Conservation (phyloP, 2,113 vertebrate species). For the Halichoeres trimaculatus region DNA sequence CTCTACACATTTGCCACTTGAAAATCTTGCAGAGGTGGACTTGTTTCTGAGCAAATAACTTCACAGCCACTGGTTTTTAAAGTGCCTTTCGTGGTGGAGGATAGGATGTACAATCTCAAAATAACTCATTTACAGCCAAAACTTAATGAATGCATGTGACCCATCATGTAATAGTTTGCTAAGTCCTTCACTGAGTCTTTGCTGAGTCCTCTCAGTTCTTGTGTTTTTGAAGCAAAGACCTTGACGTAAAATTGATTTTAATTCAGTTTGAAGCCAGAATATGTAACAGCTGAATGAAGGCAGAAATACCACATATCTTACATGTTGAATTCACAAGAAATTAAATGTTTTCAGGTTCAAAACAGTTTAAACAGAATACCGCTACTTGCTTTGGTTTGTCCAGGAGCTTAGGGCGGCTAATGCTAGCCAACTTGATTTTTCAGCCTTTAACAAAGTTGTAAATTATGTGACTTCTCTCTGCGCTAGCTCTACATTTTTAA, state of each 20-base stretch:
- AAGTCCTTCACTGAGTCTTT: background rate
- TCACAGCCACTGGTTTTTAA: background rate
- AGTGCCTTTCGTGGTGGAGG: background rate
- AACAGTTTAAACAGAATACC: background rate
- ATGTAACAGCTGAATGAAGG: too few species aligned
- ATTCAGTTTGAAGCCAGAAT: background rate
- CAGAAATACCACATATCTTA: background rate
- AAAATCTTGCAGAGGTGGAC: background rate
- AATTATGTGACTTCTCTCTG: too few species aligned
- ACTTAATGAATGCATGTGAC: background rate
- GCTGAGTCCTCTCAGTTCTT: background rate
- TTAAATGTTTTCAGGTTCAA: background rate
- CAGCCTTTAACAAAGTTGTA: too few species aligned
- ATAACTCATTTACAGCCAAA: background rate
- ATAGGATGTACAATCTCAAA: background rate
- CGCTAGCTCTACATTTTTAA: too few species aligned
- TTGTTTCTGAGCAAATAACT: slow-evolving; percentile 18
- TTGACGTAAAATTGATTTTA: background rate
- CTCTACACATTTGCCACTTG: slow-evolving; percentile 20
- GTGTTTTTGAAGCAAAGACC: background rate
- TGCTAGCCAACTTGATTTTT: background rate
- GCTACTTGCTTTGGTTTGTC: background rate
- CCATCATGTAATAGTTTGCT: background rate
- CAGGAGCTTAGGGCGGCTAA: background rate
- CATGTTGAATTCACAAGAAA: background rate